Conservation (phyloP, 2,888 invertebrate genomes). For the Brenthis daphne region DNA sequence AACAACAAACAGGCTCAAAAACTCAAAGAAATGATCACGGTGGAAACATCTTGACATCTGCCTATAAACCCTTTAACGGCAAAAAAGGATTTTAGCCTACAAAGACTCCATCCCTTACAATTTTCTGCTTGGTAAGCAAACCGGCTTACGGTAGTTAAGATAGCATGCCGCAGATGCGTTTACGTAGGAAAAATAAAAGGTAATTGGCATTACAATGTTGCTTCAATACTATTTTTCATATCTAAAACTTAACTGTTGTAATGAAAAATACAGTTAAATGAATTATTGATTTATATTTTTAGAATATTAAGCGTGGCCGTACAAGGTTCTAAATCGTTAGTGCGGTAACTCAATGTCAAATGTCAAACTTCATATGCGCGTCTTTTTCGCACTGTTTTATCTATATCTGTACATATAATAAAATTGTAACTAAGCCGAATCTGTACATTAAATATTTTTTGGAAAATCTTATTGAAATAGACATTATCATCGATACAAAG, state of each 20-base stretch:
- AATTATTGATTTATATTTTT: no score
- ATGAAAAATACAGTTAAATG: neutral
- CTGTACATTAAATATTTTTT: no score
- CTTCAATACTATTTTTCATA: neutral
- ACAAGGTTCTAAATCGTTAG: no score
- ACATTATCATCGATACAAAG: no score
- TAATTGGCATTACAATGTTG: slow-evolving; percentile 4
- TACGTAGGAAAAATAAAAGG: slow-evolving; percentile 5
- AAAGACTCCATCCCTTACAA: slow-evolving; percentile 44
- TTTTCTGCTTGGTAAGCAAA: slow-evolving; percentile 45
- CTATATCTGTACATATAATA: no score
- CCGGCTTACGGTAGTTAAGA: slow-evolving; percentile 17
- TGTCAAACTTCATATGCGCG: no score
- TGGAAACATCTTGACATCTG: slow-evolving; percentile 62
- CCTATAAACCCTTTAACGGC: slow-evolving; percentile 55
- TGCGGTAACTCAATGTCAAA: no score
- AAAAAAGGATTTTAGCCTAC: slow-evolving; percentile 48
- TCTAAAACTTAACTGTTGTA: neutral
- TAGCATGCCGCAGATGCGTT: slow-evolving; percentile 10
- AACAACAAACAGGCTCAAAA: slow-evolving; percentile 42
- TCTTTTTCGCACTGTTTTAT: no score
- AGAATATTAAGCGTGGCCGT: no score
- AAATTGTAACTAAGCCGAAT: no score
- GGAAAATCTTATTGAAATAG: no score
- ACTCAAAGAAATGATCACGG: slow-evolving; percentile 54